Evolutionary conservation across 2,888 invertebrate genomes (phyloP), one percentile per base, ranked within the genome.

Genomic region (Peribatodes rhomboidaria): DNA sequence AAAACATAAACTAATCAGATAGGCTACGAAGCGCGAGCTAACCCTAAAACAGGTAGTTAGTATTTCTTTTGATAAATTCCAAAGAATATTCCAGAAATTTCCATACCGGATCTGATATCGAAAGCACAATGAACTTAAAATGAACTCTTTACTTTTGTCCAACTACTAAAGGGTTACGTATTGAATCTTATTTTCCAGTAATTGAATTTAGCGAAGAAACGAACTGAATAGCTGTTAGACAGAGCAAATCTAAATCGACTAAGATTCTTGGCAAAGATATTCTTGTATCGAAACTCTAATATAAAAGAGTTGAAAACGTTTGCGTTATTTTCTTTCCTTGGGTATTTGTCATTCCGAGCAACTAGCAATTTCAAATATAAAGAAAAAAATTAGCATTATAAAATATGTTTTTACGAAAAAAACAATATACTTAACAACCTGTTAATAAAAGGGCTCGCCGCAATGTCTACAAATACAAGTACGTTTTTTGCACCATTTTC

Each of bases 401-500:
- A 37, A n/a, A n/a, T n/a, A n/a, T n/a, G n/a, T n/a, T n/a, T 35
- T 42, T 10, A 20, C 4, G 2, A 46, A 50, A 27, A 57, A 63
- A 53, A 62, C 22, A 20, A 52, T 31, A 20, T 18, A 2, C 2
- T 11, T 53, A 22, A 57, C 11, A 39, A 58, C 53, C 33, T 16
- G 63, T 47, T 53, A 14, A 16, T 61, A 18, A 57, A 57, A 52
- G 44, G 37, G 18, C 46, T 56, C 16, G 56, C 56, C 62, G 57
- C 44, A 35, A 42, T 37, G 41, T 14, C 41, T 44, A 44, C 57
- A 47, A 47, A 10, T 33, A 52, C 60, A 11, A 57, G 71, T 61
- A 71, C 59, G 44, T 67, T 61, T 66, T 64, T 57, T 57, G 42
- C 47, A 14, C 27, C 37, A 37, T 46, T 59, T 49, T 56, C 35